Conservation (phyloP, 2,113 vertebrate species). For the Hoplias malabaricus region DNA sequence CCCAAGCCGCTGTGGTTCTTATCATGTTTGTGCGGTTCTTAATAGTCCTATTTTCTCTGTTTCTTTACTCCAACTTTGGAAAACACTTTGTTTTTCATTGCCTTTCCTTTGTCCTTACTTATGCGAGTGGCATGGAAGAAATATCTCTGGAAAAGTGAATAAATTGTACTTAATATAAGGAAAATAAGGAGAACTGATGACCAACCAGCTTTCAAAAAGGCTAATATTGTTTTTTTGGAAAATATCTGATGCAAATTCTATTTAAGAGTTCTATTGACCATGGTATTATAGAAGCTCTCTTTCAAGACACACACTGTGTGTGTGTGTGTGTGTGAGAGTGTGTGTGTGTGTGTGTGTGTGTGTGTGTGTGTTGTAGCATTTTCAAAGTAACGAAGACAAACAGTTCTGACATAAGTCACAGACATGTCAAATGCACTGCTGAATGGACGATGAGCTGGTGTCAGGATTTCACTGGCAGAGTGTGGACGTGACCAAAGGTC, state of each 20-base stretch:
- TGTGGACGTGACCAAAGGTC: conserved; percentile 59
- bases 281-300: not conserved
- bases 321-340: too few relatives aligned
- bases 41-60: too few relatives aligned
- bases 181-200: not conserved
- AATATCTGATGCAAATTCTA: conserved; percentile 26
- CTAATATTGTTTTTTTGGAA: not conserved
- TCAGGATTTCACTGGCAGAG: conserved; percentile 47
- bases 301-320: not conserved
- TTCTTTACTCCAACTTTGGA: too few relatives aligned
- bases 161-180: too few relatives aligned
- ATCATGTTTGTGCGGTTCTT: too few relatives aligned
- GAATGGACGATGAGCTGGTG: conserved; percentile 9
- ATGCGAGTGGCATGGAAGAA: too few relatives aligned
- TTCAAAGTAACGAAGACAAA: conserved; percentile 40
- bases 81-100: too few relatives aligned
- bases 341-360: not conserved
- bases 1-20: too few relatives aligned
- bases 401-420: conserved; percentile 26
- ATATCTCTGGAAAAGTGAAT: too few relatives aligned
- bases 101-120: too few relatives aligned
- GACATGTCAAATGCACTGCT: not conserved
- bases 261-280: conserved; percentile 57
- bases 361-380: not conserved
- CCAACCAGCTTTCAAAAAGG: not conserved